Conservation (phyloP, 2,888 invertebrate genomes). For the Noctuana brunneofusca region DNA sequence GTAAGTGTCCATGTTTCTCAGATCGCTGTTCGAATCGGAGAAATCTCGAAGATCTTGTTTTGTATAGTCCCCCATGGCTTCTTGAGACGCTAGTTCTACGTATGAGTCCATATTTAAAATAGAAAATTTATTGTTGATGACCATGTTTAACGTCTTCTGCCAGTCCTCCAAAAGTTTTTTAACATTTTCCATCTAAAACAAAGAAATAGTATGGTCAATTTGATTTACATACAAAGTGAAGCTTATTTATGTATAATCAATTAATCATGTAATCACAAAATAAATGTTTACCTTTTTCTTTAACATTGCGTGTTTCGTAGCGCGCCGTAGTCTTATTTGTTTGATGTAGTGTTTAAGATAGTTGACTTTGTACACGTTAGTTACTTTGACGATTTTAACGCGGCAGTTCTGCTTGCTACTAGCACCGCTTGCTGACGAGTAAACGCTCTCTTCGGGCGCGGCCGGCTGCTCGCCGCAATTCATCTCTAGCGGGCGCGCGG, state of each 20-base stretch:
- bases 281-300: constrained; percentile 67
- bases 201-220: neutral
- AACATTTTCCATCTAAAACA: constrained; percentile 64
- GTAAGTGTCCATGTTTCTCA: constrained; percentile 49
- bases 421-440: constrained; percentile 57
- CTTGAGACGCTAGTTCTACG: constrained; percentile 61
- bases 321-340: constrained; percentile 64
- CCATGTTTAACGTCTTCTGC: constrained; percentile 68
- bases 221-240: neutral
- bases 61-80: constrained; percentile 69
- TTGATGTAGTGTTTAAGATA: constrained; percentile 72
- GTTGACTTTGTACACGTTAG: constrained; percentile 73
- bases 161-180: constrained; percentile 69
- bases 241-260: too few relatives aligned
- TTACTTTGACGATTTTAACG: constrained; percentile 72
- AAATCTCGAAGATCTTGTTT: constrained; percentile 55
- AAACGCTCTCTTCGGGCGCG: constrained; percentile 52
- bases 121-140: constrained; percentile 60
- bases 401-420: constrained; percentile 60
- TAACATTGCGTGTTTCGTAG: constrained; percentile 61
- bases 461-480: constrained; percentile 44
- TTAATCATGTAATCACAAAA: neutral
- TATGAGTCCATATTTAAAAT: constrained; percentile 55
- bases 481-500: constrained; percentile 49
- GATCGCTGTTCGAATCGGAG: constrained; percentile 61